Conservation (phyloP, 2,797 vertebrate species). For the Adrianichthys oophorus region DNA sequence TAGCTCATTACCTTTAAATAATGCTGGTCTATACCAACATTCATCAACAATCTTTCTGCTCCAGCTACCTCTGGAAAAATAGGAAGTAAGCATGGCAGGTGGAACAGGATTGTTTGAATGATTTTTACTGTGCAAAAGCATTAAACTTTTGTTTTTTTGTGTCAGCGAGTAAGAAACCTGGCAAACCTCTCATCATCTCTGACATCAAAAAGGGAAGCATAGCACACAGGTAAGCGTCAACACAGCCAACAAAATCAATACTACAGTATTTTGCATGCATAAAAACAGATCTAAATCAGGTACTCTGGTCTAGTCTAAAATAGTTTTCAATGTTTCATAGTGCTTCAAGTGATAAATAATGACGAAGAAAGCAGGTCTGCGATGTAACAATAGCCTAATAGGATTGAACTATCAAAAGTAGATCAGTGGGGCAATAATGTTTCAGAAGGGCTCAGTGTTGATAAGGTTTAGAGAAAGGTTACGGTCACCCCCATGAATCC, state of each 20-base stretch:
- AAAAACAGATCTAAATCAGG: too few species aligned
- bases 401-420: constrained; percentile 63
- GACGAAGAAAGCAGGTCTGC: constrained; percentile 28
- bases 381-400: constrained; percentile 54
- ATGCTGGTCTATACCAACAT: constrained; percentile 23
- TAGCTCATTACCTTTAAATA: constrained; percentile 56
- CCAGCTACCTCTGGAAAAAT: constrained; percentile 15
- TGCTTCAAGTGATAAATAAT: constrained; percentile 11
- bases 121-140: not conserved
- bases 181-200: constrained; percentile 95
- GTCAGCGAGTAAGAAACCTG: constrained; percentile 91
- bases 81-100: not conserved
- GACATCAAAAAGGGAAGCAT: constrained; percentile 97
- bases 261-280: not conserved
- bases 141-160: constrained; percentile 8
- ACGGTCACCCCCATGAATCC: constrained; percentile 53
- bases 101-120: not conserved
- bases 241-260: not conserved
- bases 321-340: too few species aligned
- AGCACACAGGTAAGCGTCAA: constrained; percentile 88
- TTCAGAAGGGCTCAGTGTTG: constrained; percentile 53
- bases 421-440: constrained; percentile 60
- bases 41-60: constrained; percentile 30
- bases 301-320: too few species aligned
- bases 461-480: constrained; percentile 60